A percentile compares a stretch with the other conserved stretches of the same genome.
phyloP scores from a whole-genome alignment of 2,113 vertebrate genomes.

The Entosphenus tridentatus region DNA sequence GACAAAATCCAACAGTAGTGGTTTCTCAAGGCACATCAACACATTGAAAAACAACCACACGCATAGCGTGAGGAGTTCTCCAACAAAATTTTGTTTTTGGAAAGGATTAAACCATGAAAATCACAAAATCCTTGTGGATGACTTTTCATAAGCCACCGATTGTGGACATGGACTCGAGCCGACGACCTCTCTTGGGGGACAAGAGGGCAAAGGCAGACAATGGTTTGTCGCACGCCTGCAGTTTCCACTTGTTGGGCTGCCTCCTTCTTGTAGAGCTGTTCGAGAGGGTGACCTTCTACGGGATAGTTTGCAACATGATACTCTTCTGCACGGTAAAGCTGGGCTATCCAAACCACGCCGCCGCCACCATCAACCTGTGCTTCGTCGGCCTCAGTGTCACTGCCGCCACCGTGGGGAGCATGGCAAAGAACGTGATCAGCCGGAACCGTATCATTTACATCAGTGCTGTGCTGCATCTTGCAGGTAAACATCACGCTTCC shows the following conservation, averaged over 20 bases:
- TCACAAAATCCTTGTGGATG: too few species aligned
- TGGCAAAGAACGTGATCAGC: slow-evolving; percentile 34
- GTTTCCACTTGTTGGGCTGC: slow-evolving; percentile 23
- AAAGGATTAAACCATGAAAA: too few species aligned
- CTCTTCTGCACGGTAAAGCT: slow-evolving; percentile 56
- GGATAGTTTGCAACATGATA: slow-evolving; percentile 68
- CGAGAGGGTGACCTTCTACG: slow-evolving; percentile 59
- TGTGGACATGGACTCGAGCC: too few species aligned
- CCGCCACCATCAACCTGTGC: slow-evolving; percentile 44
- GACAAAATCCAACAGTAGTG: too few species aligned
- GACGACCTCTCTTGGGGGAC: too few species aligned
- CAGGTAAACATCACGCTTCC: slow-evolving; percentile 25
- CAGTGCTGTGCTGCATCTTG: slow-evolving; percentile 51
- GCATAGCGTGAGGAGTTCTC: too few species aligned
- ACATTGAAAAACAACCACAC: too few species aligned
- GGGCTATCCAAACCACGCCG: slow-evolving; percentile 42
- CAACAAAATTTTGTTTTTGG: too few species aligned
- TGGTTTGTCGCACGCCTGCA: too few species aligned
- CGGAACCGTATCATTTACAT: slow-evolving; percentile 40
- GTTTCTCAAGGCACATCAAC: too few species aligned
- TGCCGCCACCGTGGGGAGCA: slow-evolving; percentile 37
- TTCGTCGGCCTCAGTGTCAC: slow-evolving; percentile 50
- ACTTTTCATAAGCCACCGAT: too few species aligned
- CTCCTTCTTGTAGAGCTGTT: slow-evolving; percentile 56
- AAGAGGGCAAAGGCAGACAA: too few species aligned